Percentiles rank a stretch among this genome's conserved stretches.
phyloP scores from a whole-genome alignment of 2,797 vertebrate species.

The Eulemur albifrons region DNA sequence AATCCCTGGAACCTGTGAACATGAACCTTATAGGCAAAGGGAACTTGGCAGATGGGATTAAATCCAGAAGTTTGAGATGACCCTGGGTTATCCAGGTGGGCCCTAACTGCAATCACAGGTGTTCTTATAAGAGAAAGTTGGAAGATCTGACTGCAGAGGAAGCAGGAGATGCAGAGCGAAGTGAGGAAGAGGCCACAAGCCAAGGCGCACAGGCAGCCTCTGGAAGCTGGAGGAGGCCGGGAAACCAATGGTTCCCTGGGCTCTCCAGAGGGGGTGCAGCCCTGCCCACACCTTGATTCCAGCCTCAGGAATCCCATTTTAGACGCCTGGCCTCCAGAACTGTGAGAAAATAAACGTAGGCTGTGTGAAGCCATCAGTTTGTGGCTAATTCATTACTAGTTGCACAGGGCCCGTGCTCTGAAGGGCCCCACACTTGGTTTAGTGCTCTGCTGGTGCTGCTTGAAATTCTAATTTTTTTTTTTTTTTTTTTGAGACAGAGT shows the following conservation, averaged over 20 bases:
- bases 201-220: fast-evolving
- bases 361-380: neutral
- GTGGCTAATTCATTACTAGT: neutral
- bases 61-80: neutral
- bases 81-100: neutral
- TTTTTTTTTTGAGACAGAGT: too few relatives aligned
- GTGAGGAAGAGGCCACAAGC: neutral
- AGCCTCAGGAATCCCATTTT: neutral
- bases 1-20: neutral
- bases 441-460: neutral
- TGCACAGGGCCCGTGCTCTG: neutral
- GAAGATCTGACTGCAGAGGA: neutral
- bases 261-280: too few relatives aligned
- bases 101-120: neutral
- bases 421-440: neutral
- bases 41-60: neutral
- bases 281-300: neutral
- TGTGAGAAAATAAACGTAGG: neutral
- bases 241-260: neutral
- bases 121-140: neutral
- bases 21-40: neutral
- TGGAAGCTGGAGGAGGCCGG: neutral
- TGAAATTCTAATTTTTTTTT: neutral
- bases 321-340: neutral
- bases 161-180: neutral